A percentile compares a stretch with the other conserved stretches of the same genome.
Evolutionary conservation across 2,113 vertebrate genomes (phyloP).

Genomic region (Phocoena phocoena): DNA sequence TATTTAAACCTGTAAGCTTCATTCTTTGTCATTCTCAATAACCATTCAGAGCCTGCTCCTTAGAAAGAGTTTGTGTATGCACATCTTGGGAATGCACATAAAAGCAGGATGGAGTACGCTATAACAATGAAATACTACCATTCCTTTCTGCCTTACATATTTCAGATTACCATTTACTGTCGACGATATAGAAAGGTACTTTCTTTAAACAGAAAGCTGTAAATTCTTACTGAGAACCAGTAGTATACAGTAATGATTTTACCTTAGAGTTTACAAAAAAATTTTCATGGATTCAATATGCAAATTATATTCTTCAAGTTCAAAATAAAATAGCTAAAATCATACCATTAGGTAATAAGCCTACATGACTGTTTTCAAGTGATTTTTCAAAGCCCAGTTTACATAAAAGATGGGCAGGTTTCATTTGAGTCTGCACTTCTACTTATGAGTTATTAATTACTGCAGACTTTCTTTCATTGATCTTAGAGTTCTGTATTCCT

Average conservation of each 20-base stretch:
- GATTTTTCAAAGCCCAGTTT: background rate
- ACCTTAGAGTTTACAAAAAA: background rate
- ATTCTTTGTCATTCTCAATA: background rate
- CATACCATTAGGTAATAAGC: background rate
- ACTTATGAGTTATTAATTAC: background rate
- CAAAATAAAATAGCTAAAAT: slow-evolving; percentile 27
- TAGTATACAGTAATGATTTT: slow-evolving; percentile 60
- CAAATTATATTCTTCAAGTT: background rate
- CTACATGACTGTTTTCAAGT: background rate
- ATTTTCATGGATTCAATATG: background rate
- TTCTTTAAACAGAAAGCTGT: slow-evolving; percentile 54
- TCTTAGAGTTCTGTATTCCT: background rate
- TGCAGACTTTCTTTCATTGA: background rate
- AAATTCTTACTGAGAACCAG: slow-evolving; percentile 63
- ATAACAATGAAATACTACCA: slow-evolving; percentile 77
- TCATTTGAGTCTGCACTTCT: background rate
- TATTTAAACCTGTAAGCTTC: background rate
- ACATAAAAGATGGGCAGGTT: background rate
- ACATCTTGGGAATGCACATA: slow-evolving; percentile 63
- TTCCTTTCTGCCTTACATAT: slow-evolving; percentile 76
- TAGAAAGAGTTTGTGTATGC: background rate
- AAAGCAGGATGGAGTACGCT: slow-evolving; percentile 66
- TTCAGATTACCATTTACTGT: slow-evolving; percentile 77
- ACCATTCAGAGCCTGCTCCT: slow-evolving; percentile 42
- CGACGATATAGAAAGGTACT: slow-evolving; percentile 56